A percentile compares a stretch with the other conserved stretches of the same genome.
Evolutionary conservation across 2,888 invertebrate species (phyloP).

Genomic region (Leptopilina syphax): DNA sequence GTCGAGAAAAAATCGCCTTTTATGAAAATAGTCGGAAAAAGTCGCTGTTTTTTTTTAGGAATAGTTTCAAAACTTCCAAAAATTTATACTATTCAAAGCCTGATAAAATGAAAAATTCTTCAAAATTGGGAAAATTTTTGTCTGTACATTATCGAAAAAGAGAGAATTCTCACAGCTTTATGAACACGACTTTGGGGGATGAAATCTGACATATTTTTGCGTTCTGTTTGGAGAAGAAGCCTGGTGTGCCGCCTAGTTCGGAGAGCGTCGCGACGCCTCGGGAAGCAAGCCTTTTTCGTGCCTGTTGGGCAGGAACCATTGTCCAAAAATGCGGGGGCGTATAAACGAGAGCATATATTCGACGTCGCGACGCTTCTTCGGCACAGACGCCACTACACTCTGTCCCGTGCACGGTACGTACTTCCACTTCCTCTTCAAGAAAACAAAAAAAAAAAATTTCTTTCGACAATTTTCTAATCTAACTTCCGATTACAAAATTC

Average conservation of each 20-base stretch:
- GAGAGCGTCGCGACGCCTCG: slow-evolving; percentile 72
- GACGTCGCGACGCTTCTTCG: slow-evolving; percentile 72
- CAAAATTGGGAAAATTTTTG: too few species aligned
- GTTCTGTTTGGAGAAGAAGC: slow-evolving; percentile 33
- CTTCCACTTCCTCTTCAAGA: slow-evolving; percentile 38
- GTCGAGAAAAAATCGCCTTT: too few species aligned
- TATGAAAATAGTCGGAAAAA: too few species aligned
- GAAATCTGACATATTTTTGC: slow-evolving; percentile 28
- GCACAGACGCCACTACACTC: slow-evolving; percentile 76
- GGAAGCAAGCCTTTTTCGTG: slow-evolving; percentile 76
- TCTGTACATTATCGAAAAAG: background rate
- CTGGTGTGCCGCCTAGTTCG: slow-evolving; percentile 68
- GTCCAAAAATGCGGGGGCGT: slow-evolving; percentile 75
- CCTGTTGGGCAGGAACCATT: slow-evolving; percentile 72
- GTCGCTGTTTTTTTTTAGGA: too few species aligned
- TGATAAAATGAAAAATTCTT: too few species aligned
- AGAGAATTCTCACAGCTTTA: background rate
- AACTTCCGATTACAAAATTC: background rate
- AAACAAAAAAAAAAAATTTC: background rate
- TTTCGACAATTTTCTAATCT: too few species aligned
- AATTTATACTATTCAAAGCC: too few species aligned
- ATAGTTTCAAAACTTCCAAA: too few species aligned
- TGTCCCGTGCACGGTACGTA: slow-evolving; percentile 77
- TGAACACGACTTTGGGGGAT: slow-evolving; percentile 7
- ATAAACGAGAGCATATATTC: slow-evolving; percentile 76